Evolutionary conservation across 2,797 vertebrate genomes (phyloP), one percentile per base, ranked within the genome.

Genomic region (Scyliorhinus canicula): DNA sequence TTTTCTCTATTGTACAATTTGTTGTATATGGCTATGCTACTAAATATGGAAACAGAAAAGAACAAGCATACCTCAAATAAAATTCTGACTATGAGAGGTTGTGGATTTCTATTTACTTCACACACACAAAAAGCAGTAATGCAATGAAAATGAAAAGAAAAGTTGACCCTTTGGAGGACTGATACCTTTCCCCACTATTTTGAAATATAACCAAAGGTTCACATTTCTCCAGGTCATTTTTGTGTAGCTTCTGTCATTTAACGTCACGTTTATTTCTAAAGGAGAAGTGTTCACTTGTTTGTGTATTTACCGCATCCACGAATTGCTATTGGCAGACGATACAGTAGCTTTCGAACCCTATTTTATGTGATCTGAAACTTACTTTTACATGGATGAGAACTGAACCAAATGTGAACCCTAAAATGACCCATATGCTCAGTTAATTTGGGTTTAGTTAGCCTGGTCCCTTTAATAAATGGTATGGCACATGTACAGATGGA

Each of bases 1-100:
- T 98, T 98, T 97, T 97, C 97, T 97, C 97, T 98, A 98, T 97
- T 98, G 97, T 98, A 97, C 97, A 97, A 97, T 97, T 98, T 98
- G 97, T 98, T 97, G 97, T 97, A 97, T 97, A 97, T 98, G 97
- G 97, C 97, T 98, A 97, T 98, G 97, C 97, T 97, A 98, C 97
- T 97, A 97, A 95, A 97, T 97, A 97, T 97, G 97, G 97, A 98
- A 97, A 97, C 97, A 97, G 97, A 97, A 97, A 97, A 97, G 97
- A 97, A 98, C 97, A 97, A 97, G 97, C 97, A 97, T 97, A 97
- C 97, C 97, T 98, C 97, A 98, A 98, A 98, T 98, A 97, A 97
- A 98, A 96, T 94, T 94, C 93, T 94, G 93, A 94, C 71, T 94
- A 94, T 94, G 65, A 94, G 74, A 71, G 67, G 47, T 74, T 94